Evolutionary conservation across 2,113 vertebrate species (phyloP).

Genomic region (Phaetusa simplex): DNA sequence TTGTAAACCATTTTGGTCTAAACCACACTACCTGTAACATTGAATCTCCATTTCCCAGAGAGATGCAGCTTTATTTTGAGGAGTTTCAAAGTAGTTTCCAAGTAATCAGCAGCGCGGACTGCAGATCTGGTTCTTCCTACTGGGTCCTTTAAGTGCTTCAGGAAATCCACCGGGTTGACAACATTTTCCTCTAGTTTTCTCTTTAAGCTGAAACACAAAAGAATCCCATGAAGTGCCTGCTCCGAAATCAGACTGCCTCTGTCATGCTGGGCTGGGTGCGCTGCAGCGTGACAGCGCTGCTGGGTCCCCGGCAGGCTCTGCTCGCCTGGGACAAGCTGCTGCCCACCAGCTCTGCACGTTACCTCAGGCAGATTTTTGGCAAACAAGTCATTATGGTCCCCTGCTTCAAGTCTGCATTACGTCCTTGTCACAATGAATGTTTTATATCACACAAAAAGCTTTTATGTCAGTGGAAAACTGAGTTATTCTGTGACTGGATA

Average conservation of each 20-base stretch:
- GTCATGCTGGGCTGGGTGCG: neutral
- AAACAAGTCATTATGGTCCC: neutral
- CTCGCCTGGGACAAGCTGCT: neutral
- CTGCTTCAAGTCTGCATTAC: neutral
- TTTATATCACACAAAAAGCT: neutral
- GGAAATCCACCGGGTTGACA: neutral
- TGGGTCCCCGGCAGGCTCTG: neutral
- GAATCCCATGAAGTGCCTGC: neutral
- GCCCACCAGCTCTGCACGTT: neutral
- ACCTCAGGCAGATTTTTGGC: neutral
- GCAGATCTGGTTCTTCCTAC: constrained; percentile 36
- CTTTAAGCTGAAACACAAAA: constrained; percentile 1
- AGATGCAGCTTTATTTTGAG: neutral
- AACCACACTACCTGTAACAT: constrained; percentile 29
- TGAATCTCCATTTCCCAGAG: neutral
- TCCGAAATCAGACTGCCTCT: neutral
- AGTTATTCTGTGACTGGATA: neutral
- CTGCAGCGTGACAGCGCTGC: too few relatives aligned
- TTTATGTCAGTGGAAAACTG: neutral
- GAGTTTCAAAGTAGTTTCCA: constrained; percentile 30
- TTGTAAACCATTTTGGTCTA: neutral
- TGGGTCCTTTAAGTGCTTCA: constrained; percentile 46
- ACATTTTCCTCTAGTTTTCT: neutral
- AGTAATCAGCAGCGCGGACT: constrained; percentile 19
- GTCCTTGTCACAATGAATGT: neutral